Percentiles rank a stretch among this genome's conserved stretches.
phyloP scores from a whole-genome alignment of 2,797 vertebrate species.

The Chromobotia macracanthus region DNA sequence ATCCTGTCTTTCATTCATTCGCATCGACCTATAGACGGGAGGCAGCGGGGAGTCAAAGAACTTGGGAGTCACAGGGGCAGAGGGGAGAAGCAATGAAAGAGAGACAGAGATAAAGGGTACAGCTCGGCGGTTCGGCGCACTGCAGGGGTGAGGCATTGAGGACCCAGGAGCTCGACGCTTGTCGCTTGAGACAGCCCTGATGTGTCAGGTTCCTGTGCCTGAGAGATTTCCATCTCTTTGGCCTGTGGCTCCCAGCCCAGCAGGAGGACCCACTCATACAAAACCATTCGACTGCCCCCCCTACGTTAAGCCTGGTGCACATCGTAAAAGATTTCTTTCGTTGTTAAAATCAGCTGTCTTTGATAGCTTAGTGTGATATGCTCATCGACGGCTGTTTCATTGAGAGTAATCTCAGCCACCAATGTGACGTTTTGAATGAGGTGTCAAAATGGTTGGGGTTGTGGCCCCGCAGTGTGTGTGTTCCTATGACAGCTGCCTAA shows the following conservation, averaged over 20 bases:
- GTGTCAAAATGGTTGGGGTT: not conserved
- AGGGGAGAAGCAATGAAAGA: not conserved
- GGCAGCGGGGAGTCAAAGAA: conserved; percentile 20
- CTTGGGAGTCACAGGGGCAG: conserved; percentile 8
- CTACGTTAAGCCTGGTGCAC: conserved; percentile 19
- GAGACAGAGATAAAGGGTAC: conserved; percentile 29
- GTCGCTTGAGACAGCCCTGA: conserved; percentile 37
- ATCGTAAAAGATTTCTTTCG: not conserved
- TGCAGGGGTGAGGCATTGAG: conserved; percentile 42
- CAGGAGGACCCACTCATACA: conserved; percentile 20
- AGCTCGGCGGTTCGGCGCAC: conserved; percentile 41
- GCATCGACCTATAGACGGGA: conserved; percentile 51
- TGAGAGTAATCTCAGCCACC: not conserved
- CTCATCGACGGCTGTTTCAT: not conserved
- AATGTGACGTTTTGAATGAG: not conserved
- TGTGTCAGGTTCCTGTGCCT: conserved; percentile 44
- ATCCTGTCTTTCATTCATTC: conserved; percentile 44
- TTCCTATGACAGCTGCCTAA: not conserved
- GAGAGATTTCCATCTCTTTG: conserved; percentile 51
- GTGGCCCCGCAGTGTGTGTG: not conserved
- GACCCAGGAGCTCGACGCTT: conserved; percentile 26
- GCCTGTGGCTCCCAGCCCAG: conserved; percentile 40
- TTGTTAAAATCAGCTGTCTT: not conserved
- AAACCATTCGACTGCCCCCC: conserved; percentile 13
- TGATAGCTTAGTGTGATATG: conserved; percentile 6